phyloP scores from a whole-genome alignment of 2,113 vertebrate species.

The Sakesphorus luctuosus region DNA sequence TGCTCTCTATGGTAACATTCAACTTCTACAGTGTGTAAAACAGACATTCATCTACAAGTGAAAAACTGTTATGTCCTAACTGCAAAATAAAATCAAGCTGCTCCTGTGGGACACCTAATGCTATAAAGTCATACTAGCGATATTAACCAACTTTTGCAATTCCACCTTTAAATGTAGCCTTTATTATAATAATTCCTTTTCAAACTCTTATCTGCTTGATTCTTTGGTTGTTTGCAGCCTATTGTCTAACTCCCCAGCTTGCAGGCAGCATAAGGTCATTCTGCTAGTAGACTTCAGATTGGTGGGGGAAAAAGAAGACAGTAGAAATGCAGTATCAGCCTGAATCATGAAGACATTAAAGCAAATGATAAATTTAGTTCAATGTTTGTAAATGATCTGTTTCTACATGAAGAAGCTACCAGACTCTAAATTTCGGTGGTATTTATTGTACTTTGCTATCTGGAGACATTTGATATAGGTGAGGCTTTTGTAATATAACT shows the following conservation, averaged over 20 bases:
- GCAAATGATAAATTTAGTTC: not conserved
- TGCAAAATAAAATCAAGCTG: not conserved
- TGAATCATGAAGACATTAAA: conserved; percentile 26
- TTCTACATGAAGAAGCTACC: not conserved
- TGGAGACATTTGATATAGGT: not conserved
- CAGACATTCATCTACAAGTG: not conserved
- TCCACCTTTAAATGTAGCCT: not conserved
- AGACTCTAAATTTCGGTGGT: not conserved
- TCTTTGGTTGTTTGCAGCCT: not conserved
- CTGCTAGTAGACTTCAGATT: not conserved
- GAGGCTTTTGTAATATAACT: not conserved
- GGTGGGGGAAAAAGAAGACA: not conserved
- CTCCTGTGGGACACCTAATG: fast-evolving
- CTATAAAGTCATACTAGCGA: not conserved
- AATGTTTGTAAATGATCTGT: not conserved
- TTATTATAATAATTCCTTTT: not conserved
- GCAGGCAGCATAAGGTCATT: not conserved
- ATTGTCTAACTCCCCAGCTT: not conserved
- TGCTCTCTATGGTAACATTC: not conserved
- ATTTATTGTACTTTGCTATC: not conserved
- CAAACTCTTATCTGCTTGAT: not conserved
- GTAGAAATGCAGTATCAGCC: conserved; percentile 1
- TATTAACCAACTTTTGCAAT: not conserved
- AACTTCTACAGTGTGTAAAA: not conserved
- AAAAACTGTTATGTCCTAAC: not conserved